Percentiles rank a stretch among this genome's conserved stretches.
Evolutionary conservation across 2,113 vertebrate genomes (phyloP).

Genomic region (Proteles cristata): DNA sequence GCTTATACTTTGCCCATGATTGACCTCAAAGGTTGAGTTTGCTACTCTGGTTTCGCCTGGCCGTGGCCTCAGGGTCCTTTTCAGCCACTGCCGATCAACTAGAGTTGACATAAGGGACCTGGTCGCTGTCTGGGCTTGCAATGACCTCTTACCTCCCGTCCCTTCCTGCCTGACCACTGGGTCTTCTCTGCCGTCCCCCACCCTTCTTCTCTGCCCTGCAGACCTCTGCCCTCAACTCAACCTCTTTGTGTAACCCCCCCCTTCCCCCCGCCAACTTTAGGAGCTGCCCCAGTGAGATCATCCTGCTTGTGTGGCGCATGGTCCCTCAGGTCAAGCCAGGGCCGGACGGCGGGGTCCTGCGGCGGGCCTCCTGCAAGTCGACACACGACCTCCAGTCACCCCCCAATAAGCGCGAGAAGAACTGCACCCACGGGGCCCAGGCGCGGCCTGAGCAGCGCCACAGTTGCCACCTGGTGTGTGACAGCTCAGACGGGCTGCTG

Average conservation of each 20-base stretch:
- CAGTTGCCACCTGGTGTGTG: slow-evolving; percentile 90
- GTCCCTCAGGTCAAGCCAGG: slow-evolving; percentile 90
- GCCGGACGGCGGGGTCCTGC: slow-evolving; percentile 89
- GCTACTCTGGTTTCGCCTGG: not conserved
- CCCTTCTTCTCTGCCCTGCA: not conserved
- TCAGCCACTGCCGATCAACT: not conserved
- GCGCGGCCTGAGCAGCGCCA: slow-evolving; percentile 88
- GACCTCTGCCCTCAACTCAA: not conserved
- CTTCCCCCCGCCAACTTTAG: slow-evolving; percentile 73
- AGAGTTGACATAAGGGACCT: not conserved
- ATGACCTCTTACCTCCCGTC: not conserved
- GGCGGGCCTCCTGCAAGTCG: slow-evolving; percentile 92
- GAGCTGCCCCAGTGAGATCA: slow-evolving; percentile 93
- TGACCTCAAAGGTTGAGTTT: not conserved
- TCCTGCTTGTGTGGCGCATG: slow-evolving; percentile 94
- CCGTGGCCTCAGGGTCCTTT: not conserved
- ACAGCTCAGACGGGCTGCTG: slow-evolving; percentile 84
- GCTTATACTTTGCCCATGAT: not conserved
- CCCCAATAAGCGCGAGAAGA: slow-evolving; percentile 90
- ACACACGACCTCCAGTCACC: slow-evolving; percentile 90
- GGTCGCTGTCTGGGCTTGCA: not conserved
- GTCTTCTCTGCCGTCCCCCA: too few species aligned
- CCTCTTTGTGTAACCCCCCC: not conserved
- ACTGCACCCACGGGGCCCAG: slow-evolving; percentile 80
- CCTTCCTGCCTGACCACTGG: not conserved